Conservation (phyloP, 64 coral and sea anemone species). For the Porites australiensis region DNA sequence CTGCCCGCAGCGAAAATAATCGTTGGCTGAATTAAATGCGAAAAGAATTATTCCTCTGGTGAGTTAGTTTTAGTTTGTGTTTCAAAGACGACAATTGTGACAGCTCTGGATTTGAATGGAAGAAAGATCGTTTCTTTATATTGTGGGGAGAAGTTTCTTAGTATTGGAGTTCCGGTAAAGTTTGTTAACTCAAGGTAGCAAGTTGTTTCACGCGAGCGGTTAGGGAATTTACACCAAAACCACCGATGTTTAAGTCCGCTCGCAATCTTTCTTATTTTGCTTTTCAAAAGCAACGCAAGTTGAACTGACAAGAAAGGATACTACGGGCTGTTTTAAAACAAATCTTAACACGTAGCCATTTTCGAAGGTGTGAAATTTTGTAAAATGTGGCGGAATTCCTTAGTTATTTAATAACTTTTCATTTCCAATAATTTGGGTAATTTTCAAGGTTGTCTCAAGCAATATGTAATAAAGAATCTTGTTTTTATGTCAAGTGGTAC, state of each 20-base stretch:
- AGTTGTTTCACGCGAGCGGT: slow-evolving; percentile 32
- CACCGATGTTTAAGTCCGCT: slow-evolving; percentile 24
- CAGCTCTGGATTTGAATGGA: not conserved
- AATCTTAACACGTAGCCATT: not conserved
- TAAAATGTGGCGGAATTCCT: slow-evolving; percentile 36
- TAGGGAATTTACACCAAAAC: slow-evolving; percentile 56
- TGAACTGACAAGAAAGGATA: not conserved
- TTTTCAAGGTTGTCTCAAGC: slow-evolving; percentile 21
- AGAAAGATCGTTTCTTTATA: not conserved
- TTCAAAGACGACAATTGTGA: slow-evolving; percentile 23
- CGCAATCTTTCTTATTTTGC: not conserved
- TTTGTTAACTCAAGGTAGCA: slow-evolving; percentile 13
- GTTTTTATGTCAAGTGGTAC: slow-evolving; percentile 5
- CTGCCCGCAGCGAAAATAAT: slow-evolving; percentile 54
- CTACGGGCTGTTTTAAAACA: not conserved
- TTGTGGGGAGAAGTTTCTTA: no score
- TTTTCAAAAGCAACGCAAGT: not conserved
- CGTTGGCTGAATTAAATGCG: slow-evolving; percentile 49
- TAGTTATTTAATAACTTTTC: slow-evolving; percentile 36
- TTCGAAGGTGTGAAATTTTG: slow-evolving; percentile 2
- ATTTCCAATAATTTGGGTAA: slow-evolving; percentile 41
- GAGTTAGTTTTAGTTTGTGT: slow-evolving; percentile 19
- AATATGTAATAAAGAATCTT: slow-evolving; percentile 19
- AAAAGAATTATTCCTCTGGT: slow-evolving; percentile 36
- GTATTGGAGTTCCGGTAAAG: not conserved